Conservation (phyloP, 2,888 invertebrate species). For the Glyphotaelius pellucidus region DNA sequence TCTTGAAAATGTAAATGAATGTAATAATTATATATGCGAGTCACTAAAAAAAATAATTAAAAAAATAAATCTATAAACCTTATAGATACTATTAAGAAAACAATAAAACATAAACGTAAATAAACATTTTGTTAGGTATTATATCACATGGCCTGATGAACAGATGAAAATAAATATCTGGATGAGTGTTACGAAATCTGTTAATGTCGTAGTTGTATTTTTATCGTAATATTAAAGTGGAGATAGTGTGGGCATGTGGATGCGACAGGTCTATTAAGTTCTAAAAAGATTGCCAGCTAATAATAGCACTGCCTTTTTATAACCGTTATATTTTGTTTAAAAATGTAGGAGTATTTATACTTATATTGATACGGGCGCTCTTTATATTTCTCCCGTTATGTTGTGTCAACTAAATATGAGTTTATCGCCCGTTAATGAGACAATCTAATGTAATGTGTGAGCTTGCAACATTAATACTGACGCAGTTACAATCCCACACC, state of each 20-base stretch:
- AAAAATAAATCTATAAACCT: background rate
- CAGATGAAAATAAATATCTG: background rate
- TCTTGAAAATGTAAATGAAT: too few species aligned
- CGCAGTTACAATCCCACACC: background rate
- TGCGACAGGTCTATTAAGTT: background rate
- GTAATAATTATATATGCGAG: too few species aligned
- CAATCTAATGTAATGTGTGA: background rate
- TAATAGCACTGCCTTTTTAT: background rate
- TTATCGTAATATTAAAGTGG: background rate
- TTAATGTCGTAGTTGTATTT: background rate
- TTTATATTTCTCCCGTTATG: conserved; percentile 4
- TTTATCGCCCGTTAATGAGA: background rate
- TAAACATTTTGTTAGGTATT: background rate
- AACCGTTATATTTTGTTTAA: background rate
- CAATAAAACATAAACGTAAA: background rate
- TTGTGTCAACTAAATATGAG: conserved; percentile 15
- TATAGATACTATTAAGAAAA: background rate
- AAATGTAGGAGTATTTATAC: background rate
- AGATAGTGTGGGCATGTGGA: conserved; percentile 6
- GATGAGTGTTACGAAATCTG: background rate
- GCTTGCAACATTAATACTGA: background rate
- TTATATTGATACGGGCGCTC: background rate
- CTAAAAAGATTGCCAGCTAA: background rate
- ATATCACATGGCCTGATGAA: background rate
- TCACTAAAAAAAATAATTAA: background rate